Conservation (phyloP, 2,113 vertebrate species). For the Microcebus jonahi region DNA sequence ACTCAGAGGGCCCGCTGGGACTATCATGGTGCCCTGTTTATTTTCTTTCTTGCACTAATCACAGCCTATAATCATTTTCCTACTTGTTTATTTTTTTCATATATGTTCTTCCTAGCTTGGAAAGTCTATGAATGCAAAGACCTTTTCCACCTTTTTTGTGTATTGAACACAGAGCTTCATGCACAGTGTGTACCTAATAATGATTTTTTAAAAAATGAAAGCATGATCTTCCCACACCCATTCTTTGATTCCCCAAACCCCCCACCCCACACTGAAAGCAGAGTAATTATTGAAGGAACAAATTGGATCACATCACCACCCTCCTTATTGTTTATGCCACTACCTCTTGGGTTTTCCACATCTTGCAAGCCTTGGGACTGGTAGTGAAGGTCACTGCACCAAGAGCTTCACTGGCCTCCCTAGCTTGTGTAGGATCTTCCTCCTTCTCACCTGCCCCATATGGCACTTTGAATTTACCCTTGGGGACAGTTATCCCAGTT, state of each 20-base stretch:
- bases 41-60: background rate
- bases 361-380: background rate
- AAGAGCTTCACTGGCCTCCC: background rate
- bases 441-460: no score
- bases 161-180: background rate
- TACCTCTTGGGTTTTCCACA: background rate
- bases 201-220: background rate
- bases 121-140: background rate
- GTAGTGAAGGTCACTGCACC: background rate
- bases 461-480: no score
- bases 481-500: no score
- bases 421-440: background rate
- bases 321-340: background rate
- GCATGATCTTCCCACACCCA: no score
- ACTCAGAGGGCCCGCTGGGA: rapidly evolving
- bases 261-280: background rate
- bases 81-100: background rate
- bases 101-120: no score
- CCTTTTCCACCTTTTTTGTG: background rate
- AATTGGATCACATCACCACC: no score
- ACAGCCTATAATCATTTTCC: background rate
- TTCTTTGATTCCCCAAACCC: no score
- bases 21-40: rapidly evolving
- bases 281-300: background rate
- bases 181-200: background rate